Conservation (phyloP, 2,797 vertebrate genomes). For the Calcarius lapponicus region DNA sequence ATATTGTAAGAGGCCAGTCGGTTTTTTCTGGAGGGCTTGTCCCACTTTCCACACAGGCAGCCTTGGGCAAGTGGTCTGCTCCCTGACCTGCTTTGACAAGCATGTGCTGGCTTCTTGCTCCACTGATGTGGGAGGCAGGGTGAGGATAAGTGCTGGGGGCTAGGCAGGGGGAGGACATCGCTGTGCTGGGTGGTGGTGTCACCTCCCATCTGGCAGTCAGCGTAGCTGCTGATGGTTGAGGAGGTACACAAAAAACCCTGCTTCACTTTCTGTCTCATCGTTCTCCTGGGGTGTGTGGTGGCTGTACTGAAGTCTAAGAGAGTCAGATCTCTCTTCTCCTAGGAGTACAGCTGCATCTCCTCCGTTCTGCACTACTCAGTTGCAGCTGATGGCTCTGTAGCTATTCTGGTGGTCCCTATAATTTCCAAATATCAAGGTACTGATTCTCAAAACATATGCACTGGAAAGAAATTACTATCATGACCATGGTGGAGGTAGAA, state of each 20-base stretch:
- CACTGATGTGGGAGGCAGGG: neutral
- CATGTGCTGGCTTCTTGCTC: neutral
- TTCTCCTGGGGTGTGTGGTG: neutral
- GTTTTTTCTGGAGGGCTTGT: constrained; percentile 28
- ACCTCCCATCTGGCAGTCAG: neutral
- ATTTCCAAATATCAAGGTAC: neutral
- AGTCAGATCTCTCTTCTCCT: neutral
- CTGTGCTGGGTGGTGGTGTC: neutral
- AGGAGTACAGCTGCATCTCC: neutral
- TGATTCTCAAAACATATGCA: neutral
- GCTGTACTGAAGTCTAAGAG: neutral
- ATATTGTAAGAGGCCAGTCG: neutral
- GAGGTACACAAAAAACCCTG: neutral
- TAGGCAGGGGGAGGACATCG: neutral
- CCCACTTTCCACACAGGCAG: neutral
- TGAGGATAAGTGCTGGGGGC: neutral
- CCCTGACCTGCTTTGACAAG: neutral
- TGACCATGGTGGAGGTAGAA: neutral
- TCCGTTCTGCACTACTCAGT: neutral
- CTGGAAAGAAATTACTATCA: neutral
- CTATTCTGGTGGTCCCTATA: neutral
- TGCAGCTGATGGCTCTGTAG: neutral
- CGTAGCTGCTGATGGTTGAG: neutral
- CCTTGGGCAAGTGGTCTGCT: neutral
- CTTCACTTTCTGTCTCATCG: accelerated